Percentiles rank a stretch among this genome's conserved stretches.
Conservation (phyloP, 2,888 invertebrate genomes). For the Nomada flava region DNA sequence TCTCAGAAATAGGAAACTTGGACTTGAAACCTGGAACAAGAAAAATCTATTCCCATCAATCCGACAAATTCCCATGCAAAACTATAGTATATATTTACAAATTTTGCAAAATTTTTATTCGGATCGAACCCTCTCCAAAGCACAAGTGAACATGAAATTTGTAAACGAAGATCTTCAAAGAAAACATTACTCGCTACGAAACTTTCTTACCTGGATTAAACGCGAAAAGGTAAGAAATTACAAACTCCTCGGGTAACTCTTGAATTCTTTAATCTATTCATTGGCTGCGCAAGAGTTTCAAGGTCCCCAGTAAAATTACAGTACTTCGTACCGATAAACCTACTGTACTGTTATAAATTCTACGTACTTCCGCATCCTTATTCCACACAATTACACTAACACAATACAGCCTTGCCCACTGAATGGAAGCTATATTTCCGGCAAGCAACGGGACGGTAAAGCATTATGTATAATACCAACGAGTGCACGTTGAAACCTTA, state of each 20-base stretch:
- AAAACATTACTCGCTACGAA: too few relatives aligned
- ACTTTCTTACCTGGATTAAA: too few relatives aligned
- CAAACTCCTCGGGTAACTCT: not conserved
- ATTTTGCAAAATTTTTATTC: too few relatives aligned
- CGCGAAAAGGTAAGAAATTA: not conserved
- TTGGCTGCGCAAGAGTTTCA: not conserved
- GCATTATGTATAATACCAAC: not conserved
- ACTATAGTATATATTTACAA: too few relatives aligned
- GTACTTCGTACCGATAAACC: not conserved
- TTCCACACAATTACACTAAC: not conserved
- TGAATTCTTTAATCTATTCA: too few relatives aligned
- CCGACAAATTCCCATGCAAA: too few relatives aligned
- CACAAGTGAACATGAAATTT: too few relatives aligned
- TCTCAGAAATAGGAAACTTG: too few relatives aligned
- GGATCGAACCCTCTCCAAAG: too few relatives aligned
- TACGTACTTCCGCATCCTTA: not conserved
- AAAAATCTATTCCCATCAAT: too few relatives aligned
- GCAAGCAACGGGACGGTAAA: constrained; percentile 7
- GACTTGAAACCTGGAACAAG: too few relatives aligned
- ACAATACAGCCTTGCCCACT: not conserved
- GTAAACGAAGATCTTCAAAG: too few relatives aligned
- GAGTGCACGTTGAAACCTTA: not conserved
- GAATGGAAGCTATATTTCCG: not conserved
- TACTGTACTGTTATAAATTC: not conserved
- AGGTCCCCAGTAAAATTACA: not conserved